Evolutionary conservation across 2,888 invertebrate genomes (phyloP).

Genomic region (Mesorhabditis spiculigera): DNA sequence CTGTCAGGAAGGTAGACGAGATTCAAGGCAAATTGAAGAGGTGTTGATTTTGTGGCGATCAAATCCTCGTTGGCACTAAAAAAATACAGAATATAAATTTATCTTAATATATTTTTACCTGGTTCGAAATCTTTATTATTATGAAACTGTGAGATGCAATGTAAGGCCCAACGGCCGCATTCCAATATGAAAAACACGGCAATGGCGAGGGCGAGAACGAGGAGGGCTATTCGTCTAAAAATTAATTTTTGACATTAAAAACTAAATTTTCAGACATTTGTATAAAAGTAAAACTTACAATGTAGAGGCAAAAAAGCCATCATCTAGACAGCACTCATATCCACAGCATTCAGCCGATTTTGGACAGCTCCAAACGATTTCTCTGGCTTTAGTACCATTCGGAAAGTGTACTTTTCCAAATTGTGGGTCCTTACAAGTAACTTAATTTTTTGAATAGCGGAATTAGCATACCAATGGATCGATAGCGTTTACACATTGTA

Average conservation of each 20-base stretch:
- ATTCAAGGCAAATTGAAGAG: too few relatives aligned
- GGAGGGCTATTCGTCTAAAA: neutral
- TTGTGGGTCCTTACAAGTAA: constrained; percentile 4
- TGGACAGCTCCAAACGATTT: neutral
- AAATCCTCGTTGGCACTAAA: too few relatives aligned
- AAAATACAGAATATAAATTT: too few relatives aligned
- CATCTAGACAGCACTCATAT: constrained; percentile 1
- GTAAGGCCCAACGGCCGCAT: neutral
- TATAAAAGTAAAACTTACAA: neutral
- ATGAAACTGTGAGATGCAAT: neutral
- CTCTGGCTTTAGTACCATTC: neutral
- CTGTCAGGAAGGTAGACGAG: too few relatives aligned
- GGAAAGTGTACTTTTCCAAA: constrained; percentile 1
- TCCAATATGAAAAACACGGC: neutral
- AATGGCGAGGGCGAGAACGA: neutral
- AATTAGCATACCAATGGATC: neutral
- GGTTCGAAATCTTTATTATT: neutral
- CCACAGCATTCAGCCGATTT: neutral
- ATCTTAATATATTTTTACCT: neutral
- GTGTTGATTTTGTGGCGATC: too few relatives aligned
- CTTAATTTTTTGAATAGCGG: neutral
- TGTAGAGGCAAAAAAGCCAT: neutral
- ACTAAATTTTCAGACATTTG: neutral
- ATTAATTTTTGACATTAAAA: neutral
- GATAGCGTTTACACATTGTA: neutral